A percentile compares a stretch with the other conserved stretches of the same genome.
Conservation (phyloP, 1,140 invertebrate species). For the Drosophila biarmipes region DNA sequence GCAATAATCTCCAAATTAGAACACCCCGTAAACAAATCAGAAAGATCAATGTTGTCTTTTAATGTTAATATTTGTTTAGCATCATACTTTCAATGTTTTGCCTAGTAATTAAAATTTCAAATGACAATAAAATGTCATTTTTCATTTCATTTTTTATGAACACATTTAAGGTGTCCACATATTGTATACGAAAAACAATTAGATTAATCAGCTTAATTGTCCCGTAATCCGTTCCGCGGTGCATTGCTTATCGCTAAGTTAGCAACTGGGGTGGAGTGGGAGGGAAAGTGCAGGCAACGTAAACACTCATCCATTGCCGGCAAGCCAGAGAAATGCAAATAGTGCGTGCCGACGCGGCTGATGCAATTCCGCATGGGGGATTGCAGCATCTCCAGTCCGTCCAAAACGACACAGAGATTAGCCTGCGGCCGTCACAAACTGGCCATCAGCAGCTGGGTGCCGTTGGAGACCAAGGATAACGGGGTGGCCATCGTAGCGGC, state of each 20-base stretch:
- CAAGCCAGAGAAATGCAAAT: conserved; percentile 24
- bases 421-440: conserved; percentile 21
- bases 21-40: no score
- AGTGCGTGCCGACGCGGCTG: conserved; percentile 37
- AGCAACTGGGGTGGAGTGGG: conserved; percentile 19
- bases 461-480: conserved; percentile 42
- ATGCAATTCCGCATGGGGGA: conserved; percentile 51
- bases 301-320: conserved; percentile 6
- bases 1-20: no score
- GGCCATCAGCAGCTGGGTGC: conserved; percentile 43
- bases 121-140: not conserved
- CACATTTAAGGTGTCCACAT: not conserved
- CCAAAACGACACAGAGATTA: conserved; percentile 22
- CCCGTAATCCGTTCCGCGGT: conserved; percentile 22
- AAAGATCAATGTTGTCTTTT: no score
- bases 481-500: conserved; percentile 11
- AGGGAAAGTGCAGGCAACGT: not conserved
- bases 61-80: no score
- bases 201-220: conserved; percentile 9
- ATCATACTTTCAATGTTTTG: no score
- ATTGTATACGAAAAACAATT: not conserved
- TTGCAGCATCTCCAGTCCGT: conserved; percentile 50
- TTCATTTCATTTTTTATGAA: not conserved
- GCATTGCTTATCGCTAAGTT: conserved; percentile 26
- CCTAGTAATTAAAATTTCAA: no score